Evolutionary conservation across 2,888 invertebrate species (phyloP), one percentile per base, ranked within the genome.

Genomic region (Epistrophe eligans): DNA sequence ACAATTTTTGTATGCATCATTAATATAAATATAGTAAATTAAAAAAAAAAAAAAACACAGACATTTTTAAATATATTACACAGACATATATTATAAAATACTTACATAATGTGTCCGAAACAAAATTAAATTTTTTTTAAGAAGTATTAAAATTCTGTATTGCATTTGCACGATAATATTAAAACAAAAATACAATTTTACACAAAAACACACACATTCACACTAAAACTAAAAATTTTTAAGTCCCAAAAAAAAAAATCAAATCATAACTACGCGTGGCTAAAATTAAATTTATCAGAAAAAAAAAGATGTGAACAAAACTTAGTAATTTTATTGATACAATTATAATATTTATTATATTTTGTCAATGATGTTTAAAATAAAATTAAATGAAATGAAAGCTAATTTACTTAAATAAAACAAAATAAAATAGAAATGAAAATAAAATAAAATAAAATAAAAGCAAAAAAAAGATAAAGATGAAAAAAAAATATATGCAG

Each of bases 331-430:
- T 87, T 79, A 87, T 70, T 84, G 79, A 84, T 73, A 73, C 64
- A 88, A 79, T 80, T 80, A 84, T 82, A 89, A 74, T 84, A 87
- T 77, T 67, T 89, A 88, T 80, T 88, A 88, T 88, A 88, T 89
- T 89, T 88, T 89, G 88, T 89, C 89, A 89, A 84, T 88, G 85
- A 88, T 88, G 87, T 87, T 88, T 70, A 67, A 77, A 84, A 84
- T 76, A 81, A 67, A 73, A 79, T 40, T 71, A 76, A 79, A 77
- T 45, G 35, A 77, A 80, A 73, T 70, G 77, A 62, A 72, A 62
- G 62, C 38, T 77, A 80, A 84, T 70, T 73, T 72, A 76, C 74
- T 82, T 73, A 38, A 67, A 73, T 50, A 70, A 82, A n/a, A n/a
- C n/a, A n/a, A n/a, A n/a, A n/a, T n/a, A n/a, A n/a, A 77, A 62